These are phyloP conservation scores for Drosophila macrospina DNA, from an alignment of 2,888 invertebrate species.

Conservation along the genomic window DNA sequence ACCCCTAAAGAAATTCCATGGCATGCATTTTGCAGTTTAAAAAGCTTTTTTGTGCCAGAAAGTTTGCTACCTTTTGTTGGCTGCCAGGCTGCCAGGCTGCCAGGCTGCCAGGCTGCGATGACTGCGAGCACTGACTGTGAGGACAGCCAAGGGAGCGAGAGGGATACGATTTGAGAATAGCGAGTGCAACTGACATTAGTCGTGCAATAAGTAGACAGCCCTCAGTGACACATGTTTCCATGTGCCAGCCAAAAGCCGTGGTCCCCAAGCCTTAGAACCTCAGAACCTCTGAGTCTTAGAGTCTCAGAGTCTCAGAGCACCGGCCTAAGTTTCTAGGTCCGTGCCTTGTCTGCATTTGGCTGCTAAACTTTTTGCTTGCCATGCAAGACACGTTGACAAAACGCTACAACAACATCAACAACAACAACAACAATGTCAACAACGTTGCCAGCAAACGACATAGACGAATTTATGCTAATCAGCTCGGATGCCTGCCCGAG, in stretches of 20 bases:
- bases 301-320: background rate
- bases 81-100: constrained; percentile 25
- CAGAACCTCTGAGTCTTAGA: constrained; percentile 9
- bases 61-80: constrained; percentile 77
- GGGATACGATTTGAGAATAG: constrained; percentile 1
- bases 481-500: constrained; percentile 61
- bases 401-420: constrained; percentile 56
- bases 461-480: constrained; percentile 81
- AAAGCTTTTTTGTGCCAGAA: constrained; percentile 70
- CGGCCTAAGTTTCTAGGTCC: constrained; percentile 49
- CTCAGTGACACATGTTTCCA: constrained; percentile 78
- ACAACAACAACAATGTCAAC: constrained; percentile 26
- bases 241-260: constrained; percentile 49
- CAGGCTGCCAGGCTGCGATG: constrained; percentile 23
- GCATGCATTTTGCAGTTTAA: constrained; percentile 68
- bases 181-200: constrained; percentile 76
- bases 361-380: constrained; percentile 70
- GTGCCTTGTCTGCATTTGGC: constrained; percentile 40
- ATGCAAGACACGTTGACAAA: constrained; percentile 81
- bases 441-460: constrained; percentile 66
- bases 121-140: background rate
- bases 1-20: constrained; percentile 55
- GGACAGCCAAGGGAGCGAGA: background rate
- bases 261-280: constrained; percentile 34
- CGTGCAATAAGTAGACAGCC: constrained; percentile 80